A percentile compares a stretch with the other conserved stretches of the same genome.
Evolutionary conservation across 2,113 vertebrate genomes (phyloP).

Genomic region (Coptodon bakossiorum): DNA sequence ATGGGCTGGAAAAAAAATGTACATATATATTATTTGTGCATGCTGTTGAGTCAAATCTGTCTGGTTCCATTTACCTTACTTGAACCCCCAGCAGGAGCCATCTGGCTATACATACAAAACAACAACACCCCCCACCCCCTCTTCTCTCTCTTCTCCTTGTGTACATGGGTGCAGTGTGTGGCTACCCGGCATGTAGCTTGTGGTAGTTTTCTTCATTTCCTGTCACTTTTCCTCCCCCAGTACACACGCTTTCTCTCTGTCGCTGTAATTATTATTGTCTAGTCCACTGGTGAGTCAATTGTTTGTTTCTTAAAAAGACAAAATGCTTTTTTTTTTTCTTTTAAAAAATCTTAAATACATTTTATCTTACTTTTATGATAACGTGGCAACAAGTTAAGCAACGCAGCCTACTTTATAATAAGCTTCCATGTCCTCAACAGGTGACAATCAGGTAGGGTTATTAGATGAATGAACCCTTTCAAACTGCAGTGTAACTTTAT

Average conservation of each 20-base stretch:
- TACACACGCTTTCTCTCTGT: not conserved
- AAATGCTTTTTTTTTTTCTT: not conserved
- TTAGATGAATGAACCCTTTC: not conserved
- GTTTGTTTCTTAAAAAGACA: not conserved
- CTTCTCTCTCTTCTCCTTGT: not conserved
- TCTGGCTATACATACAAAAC: conserved; percentile 65
- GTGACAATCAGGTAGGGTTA: not conserved
- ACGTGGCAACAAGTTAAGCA: not conserved
- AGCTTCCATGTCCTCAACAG: not conserved
- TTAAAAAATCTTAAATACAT: not conserved
- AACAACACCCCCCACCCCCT: not conserved
- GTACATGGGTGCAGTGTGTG: conserved; percentile 34
- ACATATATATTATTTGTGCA: not conserved
- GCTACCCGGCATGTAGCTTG: conserved; percentile 49
- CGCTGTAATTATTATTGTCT: not conserved
- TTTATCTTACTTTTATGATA: not conserved
- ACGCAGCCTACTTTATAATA: not conserved
- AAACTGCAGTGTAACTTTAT: not conserved
- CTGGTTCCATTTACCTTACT: conserved; percentile 45
- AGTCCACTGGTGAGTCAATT: not conserved
- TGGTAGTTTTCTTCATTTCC: conserved; percentile 75
- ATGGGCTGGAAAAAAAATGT: not conserved
- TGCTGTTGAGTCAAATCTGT: not conserved
- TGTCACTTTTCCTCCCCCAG: conserved; percentile 52
- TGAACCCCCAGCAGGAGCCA: conserved; percentile 50